A percentile compares a stretch with the other conserved stretches of the same genome.
phyloP scores from a whole-genome alignment of 2,888 invertebrate species.

The Papilio gigon region DNA sequence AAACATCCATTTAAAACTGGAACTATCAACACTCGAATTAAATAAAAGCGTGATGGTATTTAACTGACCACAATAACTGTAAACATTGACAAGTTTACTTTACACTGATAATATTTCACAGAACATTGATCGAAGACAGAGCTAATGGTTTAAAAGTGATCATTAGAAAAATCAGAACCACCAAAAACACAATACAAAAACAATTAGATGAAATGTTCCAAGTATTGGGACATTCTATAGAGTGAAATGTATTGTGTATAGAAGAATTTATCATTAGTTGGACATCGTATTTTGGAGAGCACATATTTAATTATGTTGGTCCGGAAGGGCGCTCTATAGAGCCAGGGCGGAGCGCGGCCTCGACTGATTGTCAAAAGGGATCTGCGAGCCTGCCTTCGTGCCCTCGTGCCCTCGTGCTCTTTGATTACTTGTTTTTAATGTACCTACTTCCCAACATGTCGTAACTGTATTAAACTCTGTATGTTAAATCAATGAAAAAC shows the following conservation, averaged over 20 bases:
- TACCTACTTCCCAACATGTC: not conserved
- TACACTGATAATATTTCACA: too few relatives aligned
- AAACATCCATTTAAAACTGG: too few relatives aligned
- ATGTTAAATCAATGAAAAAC: too few relatives aligned
- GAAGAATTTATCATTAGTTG: conserved; percentile 12
- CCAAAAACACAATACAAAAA: not conserved
- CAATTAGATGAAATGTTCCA: not conserved
- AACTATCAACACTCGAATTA: too few relatives aligned
- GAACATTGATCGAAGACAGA: too few relatives aligned
- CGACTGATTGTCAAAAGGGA: conserved; percentile 26
- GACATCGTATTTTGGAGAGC: conserved; percentile 18
- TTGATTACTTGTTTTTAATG: conserved; percentile 16
- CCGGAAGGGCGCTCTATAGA: conserved; percentile 17
- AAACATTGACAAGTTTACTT: too few relatives aligned
- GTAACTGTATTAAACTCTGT: not conserved
- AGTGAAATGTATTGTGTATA: not conserved
- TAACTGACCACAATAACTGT: too few relatives aligned
- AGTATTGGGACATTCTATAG: not conserved
- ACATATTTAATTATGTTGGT: conserved; percentile 26
- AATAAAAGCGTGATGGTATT: too few relatives aligned
- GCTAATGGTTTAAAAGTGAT: too few relatives aligned
- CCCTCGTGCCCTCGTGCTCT: conserved; percentile 13
- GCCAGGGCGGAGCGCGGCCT: conserved; percentile 4
- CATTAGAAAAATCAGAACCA: too few relatives aligned
- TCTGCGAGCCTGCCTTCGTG: not conserved